These are phyloP conservation scores for Ephydatia muelleri DNA, from an alignment of 37 sponge, comb jelly and placozoan genomes.

Conservation along the genomic window DNA sequence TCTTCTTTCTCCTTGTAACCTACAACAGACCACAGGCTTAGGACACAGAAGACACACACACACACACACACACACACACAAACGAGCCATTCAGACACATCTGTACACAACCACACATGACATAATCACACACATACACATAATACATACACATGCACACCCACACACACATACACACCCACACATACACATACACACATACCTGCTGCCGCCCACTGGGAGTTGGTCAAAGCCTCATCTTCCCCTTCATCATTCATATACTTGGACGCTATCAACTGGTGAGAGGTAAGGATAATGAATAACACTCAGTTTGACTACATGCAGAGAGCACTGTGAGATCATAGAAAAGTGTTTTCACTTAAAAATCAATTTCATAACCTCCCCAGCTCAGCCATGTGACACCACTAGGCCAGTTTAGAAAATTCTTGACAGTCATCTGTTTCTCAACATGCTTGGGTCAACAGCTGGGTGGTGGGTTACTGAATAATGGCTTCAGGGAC, in stretches of 20 bases:
- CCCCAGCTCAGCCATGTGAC: no score
- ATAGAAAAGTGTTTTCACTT: no score
- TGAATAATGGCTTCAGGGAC: no score
- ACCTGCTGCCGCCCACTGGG: slow-evolving; percentile 75
- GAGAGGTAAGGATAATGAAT: not conserved
- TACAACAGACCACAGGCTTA: not conserved
- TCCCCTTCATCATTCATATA: slow-evolving; percentile 83
- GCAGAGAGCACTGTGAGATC: no score
- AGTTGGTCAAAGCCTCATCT: slow-evolving; percentile 69
- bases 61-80: slow-evolving; percentile 15
- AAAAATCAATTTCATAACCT: no score
- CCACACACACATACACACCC: slow-evolving; percentile 14
- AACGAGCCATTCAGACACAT: not conserved
- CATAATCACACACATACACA: not conserved
- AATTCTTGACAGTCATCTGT: no score
- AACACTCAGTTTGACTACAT: no score
- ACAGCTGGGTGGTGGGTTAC: no score
- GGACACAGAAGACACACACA: not conserved
- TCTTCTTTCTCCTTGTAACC: slow-evolving; percentile 7
- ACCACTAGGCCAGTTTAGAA: no score
- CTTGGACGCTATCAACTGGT: slow-evolving; percentile 71
- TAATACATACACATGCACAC: slow-evolving; percentile 5
- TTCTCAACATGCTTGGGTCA: no score
- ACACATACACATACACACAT: slow-evolving; percentile 12
- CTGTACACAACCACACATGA: not conserved